Conservation (phyloP, 1,140 invertebrate genomes). For the Drosophila lacertosa region DNA sequence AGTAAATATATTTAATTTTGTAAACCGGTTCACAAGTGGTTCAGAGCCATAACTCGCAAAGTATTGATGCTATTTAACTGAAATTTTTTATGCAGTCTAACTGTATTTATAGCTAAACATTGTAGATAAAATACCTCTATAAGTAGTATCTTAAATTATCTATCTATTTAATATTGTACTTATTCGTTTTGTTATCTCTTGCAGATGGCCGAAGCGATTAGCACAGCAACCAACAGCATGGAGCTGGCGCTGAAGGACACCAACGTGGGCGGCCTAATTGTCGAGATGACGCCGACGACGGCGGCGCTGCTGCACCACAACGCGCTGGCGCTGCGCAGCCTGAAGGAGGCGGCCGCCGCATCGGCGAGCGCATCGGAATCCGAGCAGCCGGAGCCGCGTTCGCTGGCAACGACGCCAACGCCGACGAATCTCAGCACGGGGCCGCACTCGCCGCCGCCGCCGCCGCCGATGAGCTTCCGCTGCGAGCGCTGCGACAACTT, state of each 20-base stretch:
- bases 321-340: slow-evolving; percentile 61
- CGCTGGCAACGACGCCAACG: slow-evolving; percentile 56
- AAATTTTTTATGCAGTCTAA: neutral
- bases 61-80: neutral
- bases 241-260: slow-evolving; percentile 75
- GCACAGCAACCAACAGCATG: slow-evolving; percentile 67
- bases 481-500: slow-evolving; percentile 89
- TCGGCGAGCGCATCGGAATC: slow-evolving; percentile 55
- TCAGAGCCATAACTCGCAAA: neutral
- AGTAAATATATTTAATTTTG: neutral
- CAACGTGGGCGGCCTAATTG: slow-evolving; percentile 58
- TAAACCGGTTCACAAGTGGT: neutral
- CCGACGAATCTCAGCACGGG: slow-evolving; percentile 71
- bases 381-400: slow-evolving; percentile 59
- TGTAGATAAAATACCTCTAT: no score
- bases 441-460: slow-evolving; percentile 62
- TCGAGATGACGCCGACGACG: slow-evolving; percentile 80
- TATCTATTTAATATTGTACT: neutral
- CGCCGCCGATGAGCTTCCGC: slow-evolving; percentile 84
- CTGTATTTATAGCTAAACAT: no score
- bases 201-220: slow-evolving; percentile 81
- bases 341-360: slow-evolving; percentile 60
- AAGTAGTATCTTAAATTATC: no score
- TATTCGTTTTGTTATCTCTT: neutral
- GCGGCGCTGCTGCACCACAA: slow-evolving; percentile 76